Base-by-base conservation (phyloP, 2,888 invertebrate genomes). In the Asteroscopus sphinx region DNA sequence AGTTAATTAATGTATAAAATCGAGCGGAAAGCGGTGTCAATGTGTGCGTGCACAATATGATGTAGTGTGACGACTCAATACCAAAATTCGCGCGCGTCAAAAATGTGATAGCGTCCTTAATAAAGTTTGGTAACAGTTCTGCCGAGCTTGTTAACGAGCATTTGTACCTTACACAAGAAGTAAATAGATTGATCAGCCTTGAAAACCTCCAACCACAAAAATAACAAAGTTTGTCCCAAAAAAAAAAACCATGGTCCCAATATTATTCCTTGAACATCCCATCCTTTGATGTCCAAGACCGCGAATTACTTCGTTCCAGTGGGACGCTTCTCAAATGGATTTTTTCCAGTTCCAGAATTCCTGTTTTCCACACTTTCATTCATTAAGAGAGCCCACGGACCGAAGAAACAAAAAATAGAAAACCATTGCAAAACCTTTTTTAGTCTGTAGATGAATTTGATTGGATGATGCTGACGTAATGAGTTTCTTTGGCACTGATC, bases 291-390 rank as follows among this genome's bases (percentile, higher is more conserved):
- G 55, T 45, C 56, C 44, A 64, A 30, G n/a, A 16, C 39, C 8
- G 42, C 47, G 32, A 69, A 64, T 54, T 65, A 40, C 47, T 69
- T 36, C 6, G 13, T 69, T 55, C 56, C 70, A 48, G 26, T 26
- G 21, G 13, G 21, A 64, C 16, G 56, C 35, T 40, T 64, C 11
- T 32, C 35, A 44, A 65, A 69, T 64, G 30, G 69, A 47, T 41
- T 48, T 48, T n/a, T 40, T 32, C 13, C 35, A 45, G 63, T 15
- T 48, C 44, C 28, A 33, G 15, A 40, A 32, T 40, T 40, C 37
- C 45, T 45, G 40, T 16, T 37, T 36, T 32, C 39, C 40, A 45
- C 70, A 37, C 56, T 69, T 64, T 69, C 39, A 48, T 68, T 64
- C 54, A 68, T 64, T 64, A 68, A 30, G 37, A 46, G 12, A 42